Percentiles rank a stretch among this genome's conserved stretches.
These are phyloP conservation scores for Petaurus breviceps DNA, from an alignment of 2,113 vertebrate genomes.

Conservation along the genomic window DNA sequence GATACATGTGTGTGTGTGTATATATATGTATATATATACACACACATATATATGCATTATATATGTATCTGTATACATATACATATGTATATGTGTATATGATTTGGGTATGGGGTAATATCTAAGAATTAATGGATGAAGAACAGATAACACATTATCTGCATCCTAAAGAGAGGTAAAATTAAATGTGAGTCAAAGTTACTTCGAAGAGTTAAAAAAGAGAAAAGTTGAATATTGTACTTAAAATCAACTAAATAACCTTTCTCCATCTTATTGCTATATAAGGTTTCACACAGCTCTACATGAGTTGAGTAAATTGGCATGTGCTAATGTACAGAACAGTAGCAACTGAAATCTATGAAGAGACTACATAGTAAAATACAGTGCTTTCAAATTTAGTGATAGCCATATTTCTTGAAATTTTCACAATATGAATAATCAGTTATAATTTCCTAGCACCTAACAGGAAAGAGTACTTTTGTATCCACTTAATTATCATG, in stretches of 20 bases:
- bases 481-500: not conserved
- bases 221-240: not conserved
- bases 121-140: not conserved
- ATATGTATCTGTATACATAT: too few relatives aligned
- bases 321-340: not conserved
- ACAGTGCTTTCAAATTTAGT: not conserved
- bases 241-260: not conserved
- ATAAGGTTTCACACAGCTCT: not conserved
- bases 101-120: not conserved
- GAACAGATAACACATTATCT: not conserved
- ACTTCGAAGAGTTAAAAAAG: not conserved
- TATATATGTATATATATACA: too few relatives aligned
- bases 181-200: not conserved
- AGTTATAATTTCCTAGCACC: not conserved
- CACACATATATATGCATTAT: too few relatives aligned
- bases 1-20: too few relatives aligned
- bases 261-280: slow-evolving; percentile 4
- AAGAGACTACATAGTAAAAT: not conserved
- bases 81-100: not conserved
- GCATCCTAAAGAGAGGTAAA: not conserved
- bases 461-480: not conserved
- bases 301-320: not conserved
- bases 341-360: not conserved
- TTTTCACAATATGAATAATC: slow-evolving; percentile 7
- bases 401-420: not conserved